Base-by-base conservation (phyloP, 2,888 invertebrate species). In the Flexamia atlantica region DNA sequence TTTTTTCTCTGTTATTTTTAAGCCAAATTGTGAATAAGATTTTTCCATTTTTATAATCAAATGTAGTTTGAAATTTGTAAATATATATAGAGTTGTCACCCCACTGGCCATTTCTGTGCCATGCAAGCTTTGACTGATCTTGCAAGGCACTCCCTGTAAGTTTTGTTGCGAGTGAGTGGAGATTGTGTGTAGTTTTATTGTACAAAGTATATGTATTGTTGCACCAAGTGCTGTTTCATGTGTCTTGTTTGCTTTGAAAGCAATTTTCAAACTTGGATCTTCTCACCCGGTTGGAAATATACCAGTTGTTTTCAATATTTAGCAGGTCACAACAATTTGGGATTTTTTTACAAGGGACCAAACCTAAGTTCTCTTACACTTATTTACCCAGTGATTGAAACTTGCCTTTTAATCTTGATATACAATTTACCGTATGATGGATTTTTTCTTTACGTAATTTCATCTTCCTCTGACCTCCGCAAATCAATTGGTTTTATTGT, bases 61-160 rank as follows among this genome's bases (percentile, higher is more conserved):
- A 72, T 23, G 36, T 72, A 64, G 40, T 12, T 20, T 72, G 7
- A 25, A 72, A 32, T 72, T 72, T 72, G 72, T 72, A 72, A 10
- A 76, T 70, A 40, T 32, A 70, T 68, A 3, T 5, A 68, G 32
- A n/a, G 25, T 60, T 30, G 74, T 40, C 74, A 25, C 74, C 57
- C 79, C 76, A 46, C 42, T 14, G 79, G 79, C 79, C 79, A 79
- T 57, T n/a, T 14, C 57, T 53, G 79, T 79, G 79, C 79, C 79
- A 79, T 79, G 79, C 79, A 46, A 50, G 32, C 76, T 76, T 25
- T 20, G 57, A 79, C 79, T 57, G 57, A 57, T 20, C 46, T 50
- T 79, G 53, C 79, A 20, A n/a, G 79, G 53, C 79, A 53, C 57
- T 57, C 28, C n/a, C 42, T 50, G 57, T 79, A 57, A 57, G 79